Percentiles rank a stretch among this genome's conserved stretches.
phyloP scores from a whole-genome alignment of 2,113 vertebrate species.

The Heloderma charlesbogerti region DNA sequence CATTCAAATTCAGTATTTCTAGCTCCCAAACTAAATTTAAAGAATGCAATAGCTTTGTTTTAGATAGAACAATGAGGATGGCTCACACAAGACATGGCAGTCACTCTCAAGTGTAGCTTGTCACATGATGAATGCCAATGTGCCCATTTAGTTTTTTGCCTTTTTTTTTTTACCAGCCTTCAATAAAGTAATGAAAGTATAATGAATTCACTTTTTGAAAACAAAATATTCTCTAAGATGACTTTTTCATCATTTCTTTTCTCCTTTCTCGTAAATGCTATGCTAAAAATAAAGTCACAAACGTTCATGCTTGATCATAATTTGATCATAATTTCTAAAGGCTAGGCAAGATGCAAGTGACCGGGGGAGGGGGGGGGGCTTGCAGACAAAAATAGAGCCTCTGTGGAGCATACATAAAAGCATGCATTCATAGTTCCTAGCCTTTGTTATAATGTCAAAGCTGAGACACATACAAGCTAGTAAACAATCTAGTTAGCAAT shows the following conservation, averaged over 20 bases:
- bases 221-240: conserved; percentile 82
- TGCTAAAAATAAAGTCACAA: conserved; percentile 82
- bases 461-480: conserved; percentile 68
- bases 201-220: conserved; percentile 81
- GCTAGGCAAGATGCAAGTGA: conserved; percentile 74
- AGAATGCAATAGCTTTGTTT: conserved; percentile 75
- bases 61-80: conserved; percentile 75
- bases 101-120: neutral
- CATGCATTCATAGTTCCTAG: conserved; percentile 76
- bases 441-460: conserved; percentile 71
- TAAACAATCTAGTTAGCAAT: conserved; percentile 71
- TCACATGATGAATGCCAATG: neutral
- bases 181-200: conserved; percentile 73
- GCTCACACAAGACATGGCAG: neutral
- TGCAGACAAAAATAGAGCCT: conserved; percentile 75
- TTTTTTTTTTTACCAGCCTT: neutral
- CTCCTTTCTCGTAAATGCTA: conserved; percentile 75
- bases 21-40: conserved; percentile 71
- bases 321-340: conserved; percentile 73
- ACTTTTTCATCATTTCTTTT: conserved; percentile 82
- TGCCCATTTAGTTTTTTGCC: neutral
- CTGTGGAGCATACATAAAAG: conserved; percentile 76
- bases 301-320: conserved; percentile 78
- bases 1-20: conserved; percentile 75
- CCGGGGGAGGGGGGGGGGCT: conserved; percentile 58